Conservation (phyloP, 2,113 vertebrate species). For the Trematomus loennbergii region DNA sequence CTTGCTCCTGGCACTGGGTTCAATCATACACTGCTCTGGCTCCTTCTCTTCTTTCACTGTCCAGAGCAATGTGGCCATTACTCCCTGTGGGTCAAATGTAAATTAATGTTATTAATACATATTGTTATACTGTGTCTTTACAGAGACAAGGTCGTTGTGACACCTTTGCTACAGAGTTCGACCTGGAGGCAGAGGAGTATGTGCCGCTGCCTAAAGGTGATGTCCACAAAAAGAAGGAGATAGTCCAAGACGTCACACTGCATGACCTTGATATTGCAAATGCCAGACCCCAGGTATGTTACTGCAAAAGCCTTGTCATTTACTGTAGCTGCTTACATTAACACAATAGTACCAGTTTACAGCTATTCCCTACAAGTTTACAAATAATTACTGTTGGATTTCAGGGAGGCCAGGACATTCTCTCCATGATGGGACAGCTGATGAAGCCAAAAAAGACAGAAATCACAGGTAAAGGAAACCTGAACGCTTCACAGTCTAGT, state of each 20-base stretch:
- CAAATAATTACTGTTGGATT: constrained; percentile 12
- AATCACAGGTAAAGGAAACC: constrained; percentile 89
- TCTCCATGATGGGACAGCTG: constrained; percentile 99
- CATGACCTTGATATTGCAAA: constrained; percentile 98
- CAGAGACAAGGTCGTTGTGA: constrained; percentile 98
- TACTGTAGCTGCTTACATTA: background rate
- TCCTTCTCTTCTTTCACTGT: constrained; percentile 26
- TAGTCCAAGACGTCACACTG: constrained; percentile 98
- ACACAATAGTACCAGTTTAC: background rate
- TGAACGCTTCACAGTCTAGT: background rate
- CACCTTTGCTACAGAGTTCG: constrained; percentile 98
- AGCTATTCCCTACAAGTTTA: background rate
- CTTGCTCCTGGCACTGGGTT: constrained; percentile 64
- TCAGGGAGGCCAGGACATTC: constrained; percentile 97
- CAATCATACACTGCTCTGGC: constrained; percentile 69
- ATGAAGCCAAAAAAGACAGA: constrained; percentile 99
- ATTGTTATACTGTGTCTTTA: constrained; percentile 23
- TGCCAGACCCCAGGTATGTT: constrained; percentile 92
- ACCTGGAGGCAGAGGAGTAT: constrained; percentile 99
- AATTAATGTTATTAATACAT: background rate
- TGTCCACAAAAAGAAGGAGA: constrained; percentile 99
- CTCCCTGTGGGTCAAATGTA: background rate
- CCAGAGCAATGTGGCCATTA: background rate
- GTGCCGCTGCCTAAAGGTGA: constrained; percentile 98
- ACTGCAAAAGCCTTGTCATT: background rate